Evolutionary conservation across 2,797 vertebrate species (phyloP).

Genomic region (Pteropus rufus): DNA sequence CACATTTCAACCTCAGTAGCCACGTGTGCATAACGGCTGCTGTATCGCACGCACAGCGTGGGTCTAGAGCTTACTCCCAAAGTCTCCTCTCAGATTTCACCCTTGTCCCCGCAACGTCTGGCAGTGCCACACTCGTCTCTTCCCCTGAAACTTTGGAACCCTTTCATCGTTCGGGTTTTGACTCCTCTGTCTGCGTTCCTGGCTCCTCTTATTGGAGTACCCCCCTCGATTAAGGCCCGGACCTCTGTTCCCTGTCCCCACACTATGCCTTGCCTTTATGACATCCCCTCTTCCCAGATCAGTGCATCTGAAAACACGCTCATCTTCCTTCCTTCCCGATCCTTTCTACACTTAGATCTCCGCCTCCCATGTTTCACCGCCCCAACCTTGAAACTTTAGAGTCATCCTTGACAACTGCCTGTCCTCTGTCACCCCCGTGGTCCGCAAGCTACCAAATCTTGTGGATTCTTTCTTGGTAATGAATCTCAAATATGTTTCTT

Average conservation of each 20-base stretch:
- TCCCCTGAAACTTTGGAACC: background rate
- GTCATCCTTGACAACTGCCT: background rate
- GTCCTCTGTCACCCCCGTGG: background rate
- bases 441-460: background rate
- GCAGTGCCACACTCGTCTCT: background rate
- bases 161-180: background rate
- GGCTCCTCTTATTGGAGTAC: background rate
- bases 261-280: background rate
- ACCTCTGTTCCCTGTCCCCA: background rate
- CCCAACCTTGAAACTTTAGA: background rate
- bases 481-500: constrained; percentile 1
- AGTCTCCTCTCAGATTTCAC: background rate
- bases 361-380: background rate
- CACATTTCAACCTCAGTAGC: background rate
- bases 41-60: background rate
- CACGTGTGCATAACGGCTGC: background rate
- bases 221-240: background rate
- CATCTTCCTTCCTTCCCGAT: background rate
- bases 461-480: background rate
- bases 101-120: background rate
- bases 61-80: background rate
- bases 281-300: background rate
- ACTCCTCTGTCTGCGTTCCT: background rate
- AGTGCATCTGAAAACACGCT: background rate
- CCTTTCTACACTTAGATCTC: background rate